Conservation (phyloP, 2,113 vertebrate genomes). For the Mungos mungo region DNA sequence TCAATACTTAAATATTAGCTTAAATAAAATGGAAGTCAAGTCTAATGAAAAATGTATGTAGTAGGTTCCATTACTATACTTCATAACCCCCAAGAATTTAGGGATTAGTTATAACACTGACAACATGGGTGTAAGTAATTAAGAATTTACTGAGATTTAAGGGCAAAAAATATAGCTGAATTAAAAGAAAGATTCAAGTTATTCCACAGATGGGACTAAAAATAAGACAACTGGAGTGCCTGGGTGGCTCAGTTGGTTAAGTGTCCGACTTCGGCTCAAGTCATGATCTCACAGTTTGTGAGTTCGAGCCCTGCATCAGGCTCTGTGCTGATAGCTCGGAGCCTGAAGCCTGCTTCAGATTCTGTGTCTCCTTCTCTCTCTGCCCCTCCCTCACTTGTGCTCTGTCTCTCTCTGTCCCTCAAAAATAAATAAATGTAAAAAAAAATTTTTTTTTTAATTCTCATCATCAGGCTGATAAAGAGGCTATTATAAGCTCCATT, state of each 20-base stretch:
- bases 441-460: conserved; percentile 30
- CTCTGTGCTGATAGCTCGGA: too few species aligned
- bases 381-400: too few species aligned
- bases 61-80: neutral
- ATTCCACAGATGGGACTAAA: conserved; percentile 19
- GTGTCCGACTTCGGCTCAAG: too few species aligned
- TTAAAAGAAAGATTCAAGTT: conserved; percentile 32
- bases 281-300: too few species aligned
- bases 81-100: neutral
- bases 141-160: conserved; percentile 9
- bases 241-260: too few species aligned
- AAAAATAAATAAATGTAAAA: neutral
- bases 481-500: neutral
- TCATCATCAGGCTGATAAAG: neutral
- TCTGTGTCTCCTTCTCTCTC: too few species aligned
- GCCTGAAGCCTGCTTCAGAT: too few species aligned
- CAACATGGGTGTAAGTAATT: neutral
- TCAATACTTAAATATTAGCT: neutral
- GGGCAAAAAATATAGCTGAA: conserved; percentile 25
- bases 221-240: neutral
- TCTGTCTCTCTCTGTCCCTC: too few species aligned
- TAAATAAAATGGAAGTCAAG: neutral
- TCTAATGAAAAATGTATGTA: conserved; percentile 11
- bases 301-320: too few species aligned
- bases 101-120: neutral